phyloP scores from a whole-genome alignment of 2,888 invertebrate genomes.

The Tromatobia lineatoria region DNA sequence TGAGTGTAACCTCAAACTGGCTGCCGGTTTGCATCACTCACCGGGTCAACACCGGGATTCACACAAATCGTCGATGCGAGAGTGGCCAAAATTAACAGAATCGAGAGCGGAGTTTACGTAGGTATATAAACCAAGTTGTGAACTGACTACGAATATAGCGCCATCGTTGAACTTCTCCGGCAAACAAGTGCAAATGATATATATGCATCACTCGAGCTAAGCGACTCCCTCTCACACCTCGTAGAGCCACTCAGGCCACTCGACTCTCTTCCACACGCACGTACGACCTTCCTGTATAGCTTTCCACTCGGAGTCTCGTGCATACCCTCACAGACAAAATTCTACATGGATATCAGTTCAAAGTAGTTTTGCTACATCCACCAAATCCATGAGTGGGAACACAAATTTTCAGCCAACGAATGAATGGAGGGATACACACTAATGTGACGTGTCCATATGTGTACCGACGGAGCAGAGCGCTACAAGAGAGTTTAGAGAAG shows the following conservation, averaged over 20 bases:
- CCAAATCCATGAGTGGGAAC: constrained; percentile 21
- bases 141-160: constrained; percentile 24
- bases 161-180: constrained; percentile 31
- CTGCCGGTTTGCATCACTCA: constrained; percentile 1
- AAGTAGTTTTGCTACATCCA: constrained; percentile 28
- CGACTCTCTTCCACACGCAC: constrained; percentile 1
- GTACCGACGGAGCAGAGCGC: not conserved
- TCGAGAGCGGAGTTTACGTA: constrained; percentile 24
- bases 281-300: constrained; percentile 24
- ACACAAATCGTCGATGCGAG: constrained; percentile 26
- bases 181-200: constrained; percentile 41
- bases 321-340: not conserved
- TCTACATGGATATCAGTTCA: constrained; percentile 15
- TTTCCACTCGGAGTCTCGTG: constrained; percentile 10
- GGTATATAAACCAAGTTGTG: constrained; percentile 45
- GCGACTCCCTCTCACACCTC: constrained; percentile 42
- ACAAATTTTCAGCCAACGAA: constrained; percentile 11
- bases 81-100: constrained; percentile 27
- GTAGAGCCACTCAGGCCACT: constrained; percentile 37
- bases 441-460: constrained; percentile 26
- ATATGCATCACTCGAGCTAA: constrained; percentile 40
- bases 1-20: not conserved
- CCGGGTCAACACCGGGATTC: constrained; percentile 13
- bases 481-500: not conserved
- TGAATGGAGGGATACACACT: not conserved